Base-by-base conservation (phyloP, 2,113 vertebrate species). In the Dipodomys stephensi region DNA sequence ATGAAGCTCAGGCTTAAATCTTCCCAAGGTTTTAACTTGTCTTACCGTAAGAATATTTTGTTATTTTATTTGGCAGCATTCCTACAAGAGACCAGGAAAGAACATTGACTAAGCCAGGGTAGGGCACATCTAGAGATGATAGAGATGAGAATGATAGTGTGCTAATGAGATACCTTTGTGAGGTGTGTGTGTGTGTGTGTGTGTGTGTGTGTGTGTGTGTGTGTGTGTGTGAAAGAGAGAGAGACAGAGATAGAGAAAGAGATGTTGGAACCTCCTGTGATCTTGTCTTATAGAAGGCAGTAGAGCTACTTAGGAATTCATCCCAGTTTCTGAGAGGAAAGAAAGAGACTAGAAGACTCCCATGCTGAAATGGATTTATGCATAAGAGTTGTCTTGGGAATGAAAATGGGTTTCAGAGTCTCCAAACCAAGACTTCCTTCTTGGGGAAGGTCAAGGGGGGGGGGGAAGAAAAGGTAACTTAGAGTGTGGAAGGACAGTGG, bases 1-100 rank as follows among this genome's bases (percentile, higher is more conserved):
- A 97, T 88, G 94, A 96, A 96, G 74, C 96, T 95, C 94, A 87
- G 97, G 97, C 98, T 97, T 96, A 96, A 97, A 97, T 98, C 98
- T 98, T 98, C 96, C 94, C 97, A 71, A 97, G 97, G 97, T 97
- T 98, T 98, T 96, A 97, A 91, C 94, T 87, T 94, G 96, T 76
- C 83, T 97, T 44, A n/a, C 73, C 19, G 0, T 88, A 44, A 80
- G 94, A 88, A 95, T 25, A 22, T 97, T 96, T 90, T 87, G 80
- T 78, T 80, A 78, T 94, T 96, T 95, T 90, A 30, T 96, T 67
- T 71, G 79, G 73, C 62, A n/a, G 35, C 11, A 72, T 95, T 22
- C 81, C 83, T 73, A 8, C 2, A 27, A 72, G 71, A 95, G 62
- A 18, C 82, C n/a, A 46, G 81, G 87, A 80, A 69, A 53, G 80